These are phyloP conservation scores for Liodrosophila aerea DNA, from an alignment of 2,888 invertebrate species.

Conservation along the genomic window DNA sequence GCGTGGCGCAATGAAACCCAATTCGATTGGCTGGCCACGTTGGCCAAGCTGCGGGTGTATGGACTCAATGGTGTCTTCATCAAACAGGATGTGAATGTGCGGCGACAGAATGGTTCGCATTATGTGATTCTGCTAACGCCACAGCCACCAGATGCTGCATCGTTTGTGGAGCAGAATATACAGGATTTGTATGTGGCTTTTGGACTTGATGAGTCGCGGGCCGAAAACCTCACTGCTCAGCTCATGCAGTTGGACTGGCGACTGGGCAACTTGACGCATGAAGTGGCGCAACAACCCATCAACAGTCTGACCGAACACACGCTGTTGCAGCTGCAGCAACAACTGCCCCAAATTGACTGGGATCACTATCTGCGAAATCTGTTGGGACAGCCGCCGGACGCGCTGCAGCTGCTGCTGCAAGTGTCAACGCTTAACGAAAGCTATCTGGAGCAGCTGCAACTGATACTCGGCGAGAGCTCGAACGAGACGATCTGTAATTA, in stretches of 20 bases:
- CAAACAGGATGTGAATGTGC: conserved; percentile 64
- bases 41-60: conserved; percentile 61
- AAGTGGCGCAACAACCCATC: conserved; percentile 24
- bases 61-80: conserved; percentile 70
- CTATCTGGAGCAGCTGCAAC: conserved; percentile 54
- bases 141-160: conserved; percentile 32
- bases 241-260: conserved; percentile 59
- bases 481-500: conserved; percentile 75
- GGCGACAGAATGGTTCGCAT: conserved; percentile 64
- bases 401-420: conserved; percentile 60
- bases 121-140: conserved; percentile 60
- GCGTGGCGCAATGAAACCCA: conserved; percentile 60
- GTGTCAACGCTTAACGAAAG: conserved; percentile 39
- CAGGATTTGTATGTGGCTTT: conserved; percentile 51
- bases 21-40: conserved; percentile 69
- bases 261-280: conserved; percentile 48
- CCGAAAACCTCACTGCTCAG: conserved; percentile 37
- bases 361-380: conserved; percentile 52
- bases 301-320: conserved; percentile 36
- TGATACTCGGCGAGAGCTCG: conserved; percentile 43
- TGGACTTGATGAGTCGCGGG: conserved; percentile 54
- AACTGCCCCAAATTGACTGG: conserved; percentile 66
- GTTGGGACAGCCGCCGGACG: conserved; percentile 25
- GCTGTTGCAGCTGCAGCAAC: conserved; percentile 44
- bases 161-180: conserved; percentile 36